phyloP scores from a whole-genome alignment of 2,113 vertebrate species.

The Cyanoramphus novaezelandiae region DNA sequence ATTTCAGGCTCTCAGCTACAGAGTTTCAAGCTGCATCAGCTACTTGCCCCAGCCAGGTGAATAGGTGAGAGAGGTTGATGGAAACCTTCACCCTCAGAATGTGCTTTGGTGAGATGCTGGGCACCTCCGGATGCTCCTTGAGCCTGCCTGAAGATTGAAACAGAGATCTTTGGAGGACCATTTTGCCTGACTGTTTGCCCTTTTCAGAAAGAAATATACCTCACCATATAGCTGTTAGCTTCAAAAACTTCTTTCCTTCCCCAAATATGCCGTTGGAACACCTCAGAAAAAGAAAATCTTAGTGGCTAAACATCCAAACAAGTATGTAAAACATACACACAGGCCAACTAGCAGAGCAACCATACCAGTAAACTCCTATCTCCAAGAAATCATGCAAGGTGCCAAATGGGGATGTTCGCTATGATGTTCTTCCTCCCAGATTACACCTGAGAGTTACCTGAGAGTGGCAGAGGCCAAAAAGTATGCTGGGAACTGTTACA shows the following conservation, averaged over 20 bases:
- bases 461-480: background rate
- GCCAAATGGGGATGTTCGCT: background rate
- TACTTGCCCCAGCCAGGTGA: background rate
- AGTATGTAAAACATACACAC: background rate
- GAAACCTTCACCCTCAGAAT: background rate
- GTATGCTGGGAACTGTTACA: background rate
- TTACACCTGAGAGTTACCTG: background rate
- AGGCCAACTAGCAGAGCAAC: background rate
- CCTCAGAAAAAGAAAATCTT: background rate
- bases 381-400: background rate
- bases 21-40: background rate
- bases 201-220: background rate
- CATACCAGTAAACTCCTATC: background rate
- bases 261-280: background rate
- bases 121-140: background rate
- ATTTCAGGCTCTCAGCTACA: background rate
- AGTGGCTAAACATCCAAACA: background rate
- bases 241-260: background rate
- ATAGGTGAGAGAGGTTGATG: background rate
- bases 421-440: background rate
- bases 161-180: background rate
- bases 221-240: background rate
- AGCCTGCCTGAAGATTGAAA: background rate
- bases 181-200: background rate
- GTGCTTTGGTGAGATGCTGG: background rate